Base-by-base conservation (phyloP, 2,888 invertebrate species). In the Ophioninae sp. region DNA sequence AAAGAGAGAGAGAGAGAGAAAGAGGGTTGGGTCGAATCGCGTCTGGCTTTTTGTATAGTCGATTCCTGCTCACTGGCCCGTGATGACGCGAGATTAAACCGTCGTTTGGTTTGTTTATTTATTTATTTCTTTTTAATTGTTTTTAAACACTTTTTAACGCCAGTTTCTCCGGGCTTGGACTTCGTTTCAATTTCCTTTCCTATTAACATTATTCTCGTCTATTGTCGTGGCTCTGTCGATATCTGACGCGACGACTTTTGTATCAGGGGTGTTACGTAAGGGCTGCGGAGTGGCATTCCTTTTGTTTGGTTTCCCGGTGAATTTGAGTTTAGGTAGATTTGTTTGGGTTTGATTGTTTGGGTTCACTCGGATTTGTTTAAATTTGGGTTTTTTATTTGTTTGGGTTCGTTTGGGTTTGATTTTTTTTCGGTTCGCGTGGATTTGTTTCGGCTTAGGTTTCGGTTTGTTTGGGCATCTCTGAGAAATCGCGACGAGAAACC, bases 1-100 rank as follows among this genome's bases (percentile, higher is more conserved):
- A 30, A 13, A 41, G 41, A 37, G 70, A n/a, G n/a, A n/a, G n/a
- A n/a, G 39, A 13, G 56, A 7, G 59, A n/a, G 68, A n/a, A 59
- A 41, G 30, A 62, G 69, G n/a, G 69, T 21, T 79, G 56, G 70
- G 68, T 79, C 75, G 61, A 75, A 74, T 70, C 73, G 1, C 30
- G 83, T 83, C 88, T 86, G 87, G 86, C 85, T 86, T 85, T 86
- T 78, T 80, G 86, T 85, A 89, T 89, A 88, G 90, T 89, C 86
- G 85, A 76, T 50, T 13, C 13, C 62, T 61, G 83, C 39, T 83
- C 88, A 83, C 82, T 87, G 87, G 83, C 75, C 88, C 88, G 89
- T 89, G 87, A 90, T 88, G 81, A 83, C 64, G 77, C 57, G 73
- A 78, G 64, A 78, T 64, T 78, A 62, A 70, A 37, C 61, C n/a